A percentile compares a stretch with the other conserved stretches of the same genome.
Conservation (phyloP, 2,113 vertebrate genomes). For the Aepyceros melampus region DNA sequence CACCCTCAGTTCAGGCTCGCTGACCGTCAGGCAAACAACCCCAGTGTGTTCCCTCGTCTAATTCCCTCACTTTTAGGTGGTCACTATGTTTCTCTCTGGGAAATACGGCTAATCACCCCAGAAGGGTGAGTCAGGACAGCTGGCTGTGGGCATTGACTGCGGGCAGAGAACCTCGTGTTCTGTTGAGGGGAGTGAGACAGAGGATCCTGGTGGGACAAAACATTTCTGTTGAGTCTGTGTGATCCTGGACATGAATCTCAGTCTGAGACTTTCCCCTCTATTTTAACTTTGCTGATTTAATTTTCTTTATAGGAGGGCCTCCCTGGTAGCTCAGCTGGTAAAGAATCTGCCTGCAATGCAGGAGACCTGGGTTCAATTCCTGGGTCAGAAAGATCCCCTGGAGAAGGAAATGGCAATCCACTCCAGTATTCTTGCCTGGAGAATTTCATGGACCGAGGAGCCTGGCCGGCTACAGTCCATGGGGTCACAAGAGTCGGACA, state of each 20-base stretch:
- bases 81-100: background rate
- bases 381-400: no score
- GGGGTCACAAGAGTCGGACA: no score
- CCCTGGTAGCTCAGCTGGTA: no score
- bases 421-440: no score
- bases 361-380: no score
- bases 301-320: background rate
- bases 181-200: background rate
- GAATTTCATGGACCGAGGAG: no score
- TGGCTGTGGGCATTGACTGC: background rate
- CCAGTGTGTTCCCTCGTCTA: rapidly evolving
- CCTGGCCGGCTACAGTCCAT: no score
- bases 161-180: background rate
- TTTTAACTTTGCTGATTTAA: background rate
- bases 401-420: no score
- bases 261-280: background rate
- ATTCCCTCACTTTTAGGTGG: background rate
- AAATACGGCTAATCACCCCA: background rate
- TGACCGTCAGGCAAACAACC: no score
- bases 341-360: no score
- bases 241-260: background rate
- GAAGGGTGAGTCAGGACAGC: background rate
- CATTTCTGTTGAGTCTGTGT: no score
- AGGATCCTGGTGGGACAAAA: background rate
- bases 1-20: background rate